Evolutionary conservation across 2,113 vertebrate species (phyloP), one percentile per base, ranked within the genome.

Genomic region (Microcebus lehilahytsara): DNA sequence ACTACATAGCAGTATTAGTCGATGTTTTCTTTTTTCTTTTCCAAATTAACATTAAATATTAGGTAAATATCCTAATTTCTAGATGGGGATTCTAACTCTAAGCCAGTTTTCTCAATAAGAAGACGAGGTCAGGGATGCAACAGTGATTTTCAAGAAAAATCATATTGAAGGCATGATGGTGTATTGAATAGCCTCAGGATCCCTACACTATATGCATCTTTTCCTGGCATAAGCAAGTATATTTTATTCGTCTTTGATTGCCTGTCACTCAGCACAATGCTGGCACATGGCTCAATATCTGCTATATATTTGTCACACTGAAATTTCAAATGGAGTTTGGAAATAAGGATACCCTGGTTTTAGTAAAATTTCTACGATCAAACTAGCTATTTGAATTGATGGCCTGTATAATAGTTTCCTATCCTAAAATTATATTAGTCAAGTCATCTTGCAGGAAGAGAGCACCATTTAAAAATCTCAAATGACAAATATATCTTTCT

Each of bases 21-120:
- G 58, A 17, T 23, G 6, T 7, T 3, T 9, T 49, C 27, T 46
- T 53, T 19, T 91, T 71, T 6, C 16, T 86, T 96, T 34, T 12
- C 32, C 40, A 66, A 88, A 86, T 10, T 53, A 94, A 91, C 12
- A 58, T 46, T 27, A 97, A 92, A 85, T 78, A 84, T 5, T 81
- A 94, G 1, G 2, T 92, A 79, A 97, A 88, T 27, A 96, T 72
- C 16, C 5, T 23, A 27, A 46, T 14, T 62, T 93, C 40, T 27
- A 75, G 12, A 51, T 3, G 13, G 7, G 5, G 78, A 96, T 87
- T 80, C 5, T 66, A 56, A 88, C 5, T 85, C 40, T n/a, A 87
- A 30, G 42, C 51, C 51, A 46, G 6, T 42, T 97, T 95, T 89
- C 14, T 7, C 72, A 78, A 49, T 46, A 62, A 72, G 16, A 51